Conservation (phyloP, 2,113 vertebrate species). For the Elephas maximus region DNA sequence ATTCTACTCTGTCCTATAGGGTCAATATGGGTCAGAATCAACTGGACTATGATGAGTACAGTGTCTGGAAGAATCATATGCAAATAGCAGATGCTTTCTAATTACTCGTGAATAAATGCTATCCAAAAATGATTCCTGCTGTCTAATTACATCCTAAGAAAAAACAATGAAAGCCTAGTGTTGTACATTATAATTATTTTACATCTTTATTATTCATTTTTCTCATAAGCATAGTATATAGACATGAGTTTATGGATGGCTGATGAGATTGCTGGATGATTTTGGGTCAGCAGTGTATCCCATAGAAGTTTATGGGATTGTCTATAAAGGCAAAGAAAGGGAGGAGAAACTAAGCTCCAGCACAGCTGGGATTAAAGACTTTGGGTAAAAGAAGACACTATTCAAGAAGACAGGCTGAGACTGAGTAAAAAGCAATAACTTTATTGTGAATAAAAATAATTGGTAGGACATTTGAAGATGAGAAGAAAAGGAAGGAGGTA, state of each 20-base stretch:
- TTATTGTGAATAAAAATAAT: constrained; percentile 39
- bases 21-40: too few relatives aligned
- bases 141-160: background rate
- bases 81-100: background rate
- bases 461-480: background rate
- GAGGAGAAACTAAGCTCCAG: background rate
- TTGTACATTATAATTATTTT: constrained; percentile 20
- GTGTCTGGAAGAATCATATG: background rate
- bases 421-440: background rate
- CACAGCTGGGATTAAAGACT: background rate
- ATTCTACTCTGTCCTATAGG: too few relatives aligned
- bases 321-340: background rate
- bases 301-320: background rate
- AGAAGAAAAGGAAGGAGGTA: background rate
- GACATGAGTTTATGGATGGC: background rate
- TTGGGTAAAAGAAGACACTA: background rate
- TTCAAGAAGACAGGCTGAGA: background rate
- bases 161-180: background rate
- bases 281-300: background rate
- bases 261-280: background rate
- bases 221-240: background rate
- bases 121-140: constrained; percentile 5
- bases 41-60: background rate
- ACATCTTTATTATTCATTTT: background rate
- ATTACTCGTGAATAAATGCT: background rate